Conservation (phyloP, 2,888 invertebrate genomes). For the Nesidiocoris tenuis region DNA sequence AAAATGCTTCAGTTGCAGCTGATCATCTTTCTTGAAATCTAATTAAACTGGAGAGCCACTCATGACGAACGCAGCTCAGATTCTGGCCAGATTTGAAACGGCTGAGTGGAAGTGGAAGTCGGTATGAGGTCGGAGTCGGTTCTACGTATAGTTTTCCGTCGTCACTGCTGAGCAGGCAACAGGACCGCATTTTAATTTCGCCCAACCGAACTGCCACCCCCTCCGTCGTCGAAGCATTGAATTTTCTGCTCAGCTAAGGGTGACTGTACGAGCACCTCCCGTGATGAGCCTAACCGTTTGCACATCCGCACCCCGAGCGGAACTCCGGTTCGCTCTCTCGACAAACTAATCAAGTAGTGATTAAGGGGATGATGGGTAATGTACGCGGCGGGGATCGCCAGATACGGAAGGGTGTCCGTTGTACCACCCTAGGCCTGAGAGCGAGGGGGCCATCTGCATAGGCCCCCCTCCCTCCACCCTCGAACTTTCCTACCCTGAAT, state of each 20-base stretch:
- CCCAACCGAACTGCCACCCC: too few relatives aligned
- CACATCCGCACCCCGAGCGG: not conserved
- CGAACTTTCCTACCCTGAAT: not conserved
- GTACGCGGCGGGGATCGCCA: not conserved
- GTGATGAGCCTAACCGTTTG: not conserved
- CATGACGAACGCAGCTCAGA: too few relatives aligned
- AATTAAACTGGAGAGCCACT: too few relatives aligned
- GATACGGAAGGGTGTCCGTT: not conserved
- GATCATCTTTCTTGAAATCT: too few relatives aligned
- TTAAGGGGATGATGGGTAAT: not conserved
- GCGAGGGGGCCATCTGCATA: constrained; percentile 25
- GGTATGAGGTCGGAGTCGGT: too few relatives aligned
- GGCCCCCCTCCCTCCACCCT: constrained; percentile 2
- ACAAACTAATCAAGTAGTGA: not conserved
- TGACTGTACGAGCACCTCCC: not conserved
- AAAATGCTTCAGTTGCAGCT: too few relatives aligned
- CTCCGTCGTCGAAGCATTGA: too few relatives aligned
- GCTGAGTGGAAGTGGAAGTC: too few relatives aligned
- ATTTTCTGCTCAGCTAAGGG: not conserved
- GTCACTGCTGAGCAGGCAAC: too few relatives aligned
- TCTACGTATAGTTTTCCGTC: too few relatives aligned
- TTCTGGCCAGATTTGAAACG: too few relatives aligned
- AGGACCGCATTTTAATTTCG: not conserved
- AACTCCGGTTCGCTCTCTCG: not conserved
- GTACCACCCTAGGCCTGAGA: not conserved